These are phyloP conservation scores for Bursaphelenchus mucronatus DNA, from an alignment of 1,140 invertebrate genomes.

Conservation along the genomic window DNA sequence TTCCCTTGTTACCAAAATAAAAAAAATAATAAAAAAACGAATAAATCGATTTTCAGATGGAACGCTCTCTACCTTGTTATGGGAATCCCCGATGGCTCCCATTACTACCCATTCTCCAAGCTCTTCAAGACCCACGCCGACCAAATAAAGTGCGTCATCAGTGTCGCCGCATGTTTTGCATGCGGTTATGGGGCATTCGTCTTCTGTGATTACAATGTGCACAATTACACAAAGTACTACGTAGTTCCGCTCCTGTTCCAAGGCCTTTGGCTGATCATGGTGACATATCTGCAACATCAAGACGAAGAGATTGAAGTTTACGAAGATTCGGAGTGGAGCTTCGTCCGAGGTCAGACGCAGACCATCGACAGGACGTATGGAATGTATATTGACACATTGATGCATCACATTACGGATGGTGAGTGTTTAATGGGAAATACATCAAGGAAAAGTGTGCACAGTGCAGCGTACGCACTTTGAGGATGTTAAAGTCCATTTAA, in stretches of 20 bases:
- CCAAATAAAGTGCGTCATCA: conserved; percentile 46
- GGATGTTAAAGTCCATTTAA: no score
- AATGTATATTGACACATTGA: conserved; percentile 56
- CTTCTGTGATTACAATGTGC: conserved; percentile 48
- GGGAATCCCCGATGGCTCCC: conserved; percentile 46
- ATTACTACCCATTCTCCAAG: conserved; percentile 48
- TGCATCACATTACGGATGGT: conserved; percentile 61
- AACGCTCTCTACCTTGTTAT: conserved; percentile 42
- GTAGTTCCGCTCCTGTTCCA: conserved; percentile 60
- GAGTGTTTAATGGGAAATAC: conserved; percentile 36
- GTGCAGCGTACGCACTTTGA: no score
- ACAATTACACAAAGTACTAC: conserved; percentile 58
- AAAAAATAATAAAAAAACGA: background rate
- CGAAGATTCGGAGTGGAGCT: conserved; percentile 60
- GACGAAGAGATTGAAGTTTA: conserved; percentile 62
- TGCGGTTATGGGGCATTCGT: conserved; percentile 38
- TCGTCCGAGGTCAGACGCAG: conserved; percentile 61
- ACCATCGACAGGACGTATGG: conserved; percentile 62
- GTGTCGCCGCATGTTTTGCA: conserved; percentile 25
- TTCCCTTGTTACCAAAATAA: no score
- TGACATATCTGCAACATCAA: conserved; percentile 63
- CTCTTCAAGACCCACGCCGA: conserved; percentile 45
- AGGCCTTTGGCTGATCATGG: conserved; percentile 59
- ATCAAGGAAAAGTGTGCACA: no score
- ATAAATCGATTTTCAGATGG: conserved; percentile 30